Conservation (phyloP, 2,113 vertebrate genomes). For the Corythaixoides concolor region DNA sequence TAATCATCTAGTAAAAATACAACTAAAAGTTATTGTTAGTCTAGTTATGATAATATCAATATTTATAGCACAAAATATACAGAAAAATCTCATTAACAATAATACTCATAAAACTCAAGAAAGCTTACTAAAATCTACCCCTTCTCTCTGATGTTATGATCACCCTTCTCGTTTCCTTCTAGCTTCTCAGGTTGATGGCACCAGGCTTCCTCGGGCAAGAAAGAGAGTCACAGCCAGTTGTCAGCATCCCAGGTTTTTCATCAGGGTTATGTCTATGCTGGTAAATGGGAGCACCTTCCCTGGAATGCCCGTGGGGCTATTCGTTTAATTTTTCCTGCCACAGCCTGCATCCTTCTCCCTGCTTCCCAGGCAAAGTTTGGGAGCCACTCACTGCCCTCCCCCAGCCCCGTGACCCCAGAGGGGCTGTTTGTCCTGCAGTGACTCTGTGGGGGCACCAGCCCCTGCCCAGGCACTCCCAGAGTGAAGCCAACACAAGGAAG, state of each 20-base stretch:
- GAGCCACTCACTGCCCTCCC: rapidly evolving
- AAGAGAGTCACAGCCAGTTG: neutral
- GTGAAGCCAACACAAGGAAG: rapidly evolving
- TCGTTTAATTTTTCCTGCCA: neutral
- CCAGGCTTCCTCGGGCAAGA: neutral
- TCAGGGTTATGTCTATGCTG: neutral
- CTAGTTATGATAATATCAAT: neutral
- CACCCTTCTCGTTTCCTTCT: neutral
- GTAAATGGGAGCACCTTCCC: neutral
- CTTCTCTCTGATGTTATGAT: neutral
- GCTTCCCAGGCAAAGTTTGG: neutral
- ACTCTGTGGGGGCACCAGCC: neutral
- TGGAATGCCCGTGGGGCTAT: neutral
- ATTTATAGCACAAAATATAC: neutral
- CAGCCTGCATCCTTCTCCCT: neutral
- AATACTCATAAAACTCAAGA: neutral
- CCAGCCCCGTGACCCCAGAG: rapidly evolving
- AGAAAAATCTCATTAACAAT: neutral
- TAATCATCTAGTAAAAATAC: neutral
- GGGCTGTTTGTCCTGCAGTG: neutral
- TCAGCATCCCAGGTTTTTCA: neutral
- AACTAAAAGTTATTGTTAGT: neutral
- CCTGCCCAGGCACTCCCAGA: rapidly evolving
- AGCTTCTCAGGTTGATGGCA: neutral
- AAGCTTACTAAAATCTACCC: neutral